phyloP scores from a whole-genome alignment of 2,888 invertebrate species.

The Parasteatoda lunata region DNA sequence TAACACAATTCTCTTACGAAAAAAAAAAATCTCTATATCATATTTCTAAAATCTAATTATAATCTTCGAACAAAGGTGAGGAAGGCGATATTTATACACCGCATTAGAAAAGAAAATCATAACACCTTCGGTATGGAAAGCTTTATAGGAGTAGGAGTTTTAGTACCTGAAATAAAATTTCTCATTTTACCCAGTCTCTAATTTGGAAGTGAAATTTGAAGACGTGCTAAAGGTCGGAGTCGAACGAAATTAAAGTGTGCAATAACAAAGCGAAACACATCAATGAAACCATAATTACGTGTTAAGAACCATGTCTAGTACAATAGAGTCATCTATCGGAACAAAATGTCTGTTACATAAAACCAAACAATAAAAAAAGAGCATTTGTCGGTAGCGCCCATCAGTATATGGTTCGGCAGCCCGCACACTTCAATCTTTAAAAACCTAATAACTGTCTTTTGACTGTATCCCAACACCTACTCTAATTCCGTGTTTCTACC shows the following conservation, averaged over 20 bases:
- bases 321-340: neutral
- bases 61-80: too few species aligned
- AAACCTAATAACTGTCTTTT: slow-evolving; percentile 42
- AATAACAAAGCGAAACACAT: neutral
- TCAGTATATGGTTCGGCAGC: slow-evolving; percentile 17
- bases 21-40: too few species aligned
- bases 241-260: neutral
- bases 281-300: neutral
- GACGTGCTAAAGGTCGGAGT: neutral
- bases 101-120: too few species aligned
- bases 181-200: neutral
- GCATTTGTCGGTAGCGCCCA: slow-evolving; percentile 39
- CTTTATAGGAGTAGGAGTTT: too few species aligned
- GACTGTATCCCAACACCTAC: slow-evolving; percentile 26
- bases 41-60: too few species aligned
- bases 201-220: neutral
- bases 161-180: too few species aligned
- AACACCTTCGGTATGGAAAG: too few species aligned
- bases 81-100: too few species aligned
- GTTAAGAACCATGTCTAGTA: neutral
- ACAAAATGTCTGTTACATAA: neutral
- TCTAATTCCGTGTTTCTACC: slow-evolving; percentile 37
- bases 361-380: neutral
- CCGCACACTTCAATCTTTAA: slow-evolving; percentile 6
- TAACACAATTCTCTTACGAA: too few species aligned